Evolutionary conservation across 2,888 invertebrate species (phyloP), one percentile per base, ranked within the genome.

Genomic region (Galeruca laticollis): DNA sequence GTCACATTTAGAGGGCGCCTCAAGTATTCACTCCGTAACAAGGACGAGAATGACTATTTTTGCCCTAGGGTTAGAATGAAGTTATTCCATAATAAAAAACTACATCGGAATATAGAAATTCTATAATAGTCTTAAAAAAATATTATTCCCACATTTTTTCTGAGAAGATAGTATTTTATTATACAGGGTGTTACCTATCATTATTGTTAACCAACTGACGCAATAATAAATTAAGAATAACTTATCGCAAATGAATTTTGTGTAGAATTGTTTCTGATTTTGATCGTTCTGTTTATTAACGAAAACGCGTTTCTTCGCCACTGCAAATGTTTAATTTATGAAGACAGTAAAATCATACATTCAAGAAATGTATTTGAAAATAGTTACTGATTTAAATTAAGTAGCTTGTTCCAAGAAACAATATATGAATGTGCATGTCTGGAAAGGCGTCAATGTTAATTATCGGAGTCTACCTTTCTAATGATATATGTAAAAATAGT

Each of bases 401-500:
- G 47, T 47, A 47, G 47, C 47, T 18, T 47, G 18, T 47, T 18
- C 47, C 47, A 47, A 47, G 47, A 47, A 43, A 47, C 47, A 47
- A 47, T 15, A 47, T 47, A 40, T 40, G n/a, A 47, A 9, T 47
- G 18, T 47, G 47, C 18, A 15, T 47, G 47, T 47, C 47, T 47
- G 47, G 47, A 47, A 15, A 47, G 47, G 47, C 47, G 47, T 47
- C 18, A 47, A 47, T 47, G 47, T 47, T 47, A 47, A 47, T 47
- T 47, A 47, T 15, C 18, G 1, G 10, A 47, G 47, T 18, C 47
- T 47, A 47, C 47, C 18, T 47, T 15, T 4, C 47, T 15, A 15
- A 47, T 9, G 47, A 18, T 18, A n/a, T 47, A 18, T 47, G n/a
- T 15, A 8, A 40, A 40, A 40, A 40, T 40, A 40, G 40, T 40